Evolutionary conservation across 2,113 vertebrate species (phyloP).

Genomic region (Eurystomus gularis): DNA sequence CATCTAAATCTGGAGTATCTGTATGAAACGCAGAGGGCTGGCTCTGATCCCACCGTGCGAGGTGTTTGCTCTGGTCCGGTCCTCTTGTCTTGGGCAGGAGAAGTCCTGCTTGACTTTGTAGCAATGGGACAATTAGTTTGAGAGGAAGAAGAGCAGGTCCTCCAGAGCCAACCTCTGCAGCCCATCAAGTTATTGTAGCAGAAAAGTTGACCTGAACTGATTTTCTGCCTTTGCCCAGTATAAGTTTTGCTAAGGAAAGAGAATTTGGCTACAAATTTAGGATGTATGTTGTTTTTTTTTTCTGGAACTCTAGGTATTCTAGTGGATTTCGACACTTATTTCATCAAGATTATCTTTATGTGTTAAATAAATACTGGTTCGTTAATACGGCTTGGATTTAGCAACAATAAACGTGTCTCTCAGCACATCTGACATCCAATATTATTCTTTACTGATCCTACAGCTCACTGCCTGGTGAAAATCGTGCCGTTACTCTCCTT

Average conservation of each 20-base stretch:
- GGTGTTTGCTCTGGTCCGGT: not conserved
- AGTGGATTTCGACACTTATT: not conserved
- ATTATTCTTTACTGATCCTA: not conserved
- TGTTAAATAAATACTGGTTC: not conserved
- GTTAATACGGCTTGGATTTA: not conserved
- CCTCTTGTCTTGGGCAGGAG: too few species aligned
- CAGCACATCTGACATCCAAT: too few species aligned
- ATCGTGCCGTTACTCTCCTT: not conserved
- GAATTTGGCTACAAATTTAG: not conserved
- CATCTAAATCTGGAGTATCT: not conserved
- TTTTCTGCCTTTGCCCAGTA: not conserved
- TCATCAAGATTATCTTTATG: not conserved
- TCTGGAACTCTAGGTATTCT: not conserved
- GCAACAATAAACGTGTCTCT: not conserved
- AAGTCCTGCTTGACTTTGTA: too few species aligned
- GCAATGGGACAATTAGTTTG: too few species aligned
- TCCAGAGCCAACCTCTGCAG: not conserved
- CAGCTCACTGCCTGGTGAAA: not conserved
- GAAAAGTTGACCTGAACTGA: not conserved
- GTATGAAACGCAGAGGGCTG: fast-evolving
- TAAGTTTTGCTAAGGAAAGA: not conserved
- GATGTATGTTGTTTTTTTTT: not conserved
- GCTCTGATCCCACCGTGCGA: fast-evolving
- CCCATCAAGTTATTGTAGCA: not conserved
- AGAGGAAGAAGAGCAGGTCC: not conserved